These are phyloP conservation scores for Melanostoma mellinum DNA, from an alignment of 2,888 invertebrate genomes.

Conservation along the genomic window DNA sequence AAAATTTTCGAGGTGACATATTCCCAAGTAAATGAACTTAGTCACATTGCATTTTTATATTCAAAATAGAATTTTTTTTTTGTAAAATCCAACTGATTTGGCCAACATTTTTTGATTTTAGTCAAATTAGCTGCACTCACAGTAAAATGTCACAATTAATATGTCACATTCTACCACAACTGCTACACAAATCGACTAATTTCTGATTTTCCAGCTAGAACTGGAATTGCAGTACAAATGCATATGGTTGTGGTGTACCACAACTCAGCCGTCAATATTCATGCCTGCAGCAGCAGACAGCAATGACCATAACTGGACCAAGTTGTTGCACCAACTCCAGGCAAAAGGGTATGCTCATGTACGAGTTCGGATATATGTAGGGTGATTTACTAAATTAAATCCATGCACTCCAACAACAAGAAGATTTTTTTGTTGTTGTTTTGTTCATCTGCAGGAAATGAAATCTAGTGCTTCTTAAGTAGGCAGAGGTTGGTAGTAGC, in stretches of 20 bases:
- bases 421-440: neutral
- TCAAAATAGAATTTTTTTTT: too few species aligned
- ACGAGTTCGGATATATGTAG: neutral
- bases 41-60: too few species aligned
- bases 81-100: too few species aligned
- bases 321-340: conserved; percentile 15
- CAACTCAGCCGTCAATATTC: neutral
- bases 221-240: conserved; percentile 13
- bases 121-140: conserved; percentile 23
- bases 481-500: too few species aligned
- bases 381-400: conserved; percentile 2
- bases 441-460: neutral
- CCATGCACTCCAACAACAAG: conserved; percentile 21
- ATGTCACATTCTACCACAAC: conserved; percentile 44
- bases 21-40: too few species aligned
- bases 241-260: neutral
- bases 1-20: too few species aligned
- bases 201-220: neutral
- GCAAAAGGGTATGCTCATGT: neutral
- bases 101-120: neutral
- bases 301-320: conserved; percentile 27
- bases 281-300: neutral
- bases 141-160: conserved; percentile 13
- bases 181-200: neutral
- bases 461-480: neutral